Base-by-base conservation (phyloP, 2,888 invertebrate genomes). In the Temnothorax unifasciatus region DNA sequence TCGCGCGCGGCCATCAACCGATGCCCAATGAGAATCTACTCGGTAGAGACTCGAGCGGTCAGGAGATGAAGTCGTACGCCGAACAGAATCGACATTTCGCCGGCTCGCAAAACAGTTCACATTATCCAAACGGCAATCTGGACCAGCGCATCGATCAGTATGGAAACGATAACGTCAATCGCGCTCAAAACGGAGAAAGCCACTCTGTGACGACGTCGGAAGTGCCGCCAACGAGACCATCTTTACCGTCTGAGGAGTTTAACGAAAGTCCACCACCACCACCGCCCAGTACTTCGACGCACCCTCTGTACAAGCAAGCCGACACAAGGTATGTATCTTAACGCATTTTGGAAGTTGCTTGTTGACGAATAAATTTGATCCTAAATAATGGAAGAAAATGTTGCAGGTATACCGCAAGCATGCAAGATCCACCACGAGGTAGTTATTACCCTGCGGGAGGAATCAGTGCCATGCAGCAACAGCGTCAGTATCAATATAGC, bases 351-450 rank as follows among this genome's bases (percentile, higher is more conserved):
- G 8, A 57, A 41, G 3, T 57, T 0, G 2, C 3, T 25, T 59
- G 3, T 69, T 18, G 13, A 0, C 34, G 3, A 73, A 25, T 61
- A 50, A 63, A 21, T 34, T 61, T 61, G n/a, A 63, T 38, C 2
- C 5, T 38, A 29, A n/a, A 21, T 68, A 69, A 69, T 2, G 5
- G 3, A 34, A 6, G 3, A 21, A 69, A 69, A 69, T 59, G 13
- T 68, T 73, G 3, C 44, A 95, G 95, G 85, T 97, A 97, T 94
- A 96, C 97, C 85, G 97, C 98, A 76, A 97, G 97, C 92, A 96
- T 97, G 71, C 95, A 96, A 90, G 97, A 97, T 94, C 97, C 97
- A 18, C 97, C 97, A 0, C 97, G 97, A 91, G 97, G 97, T 92
- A 96, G 97, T 44, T 97, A 97, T 93, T 97, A 97, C 95, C 96